Base-by-base conservation (phyloP, 2,888 invertebrate species). In the Eupithecia inturbata region DNA sequence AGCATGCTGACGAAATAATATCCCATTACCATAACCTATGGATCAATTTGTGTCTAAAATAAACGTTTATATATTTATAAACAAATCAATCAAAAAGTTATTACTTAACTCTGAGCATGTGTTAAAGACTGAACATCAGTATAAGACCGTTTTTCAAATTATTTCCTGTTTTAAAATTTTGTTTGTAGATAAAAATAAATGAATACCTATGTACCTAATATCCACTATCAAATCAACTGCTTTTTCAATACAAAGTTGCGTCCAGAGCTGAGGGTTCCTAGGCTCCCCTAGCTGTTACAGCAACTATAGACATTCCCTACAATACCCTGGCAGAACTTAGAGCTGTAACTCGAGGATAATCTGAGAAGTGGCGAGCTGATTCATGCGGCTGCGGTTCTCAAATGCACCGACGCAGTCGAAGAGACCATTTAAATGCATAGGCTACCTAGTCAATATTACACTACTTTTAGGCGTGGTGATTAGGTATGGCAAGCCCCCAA, bases 301-400 rank as follows among this genome's bases (percentile, higher is more conserved):
- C 41, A 60, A 62, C 36, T 49, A 70, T 39, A 68, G 75, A 70
- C 67, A 71, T 76, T 77, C 70, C 67, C 76, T 70, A 73, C 82
- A 84, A 84, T 83, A 75, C 84, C 85, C 87, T 82, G 82, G 84
- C 83, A 80, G 80, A 89, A 89, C 83, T 89, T 87, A 41, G 76
- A 79, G 45, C 77, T 86, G 33, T 62, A 67, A 68, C 67, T 63
- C 64, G 19, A 12, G 66, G 53, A 45, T 71, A 87, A 88, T 73
- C 71, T 85, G 85, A 87, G 79, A 71, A 83, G 81, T 82, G 83
- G 72, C 80, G 82, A 82, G 78, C 84, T 89, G 89, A 89, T 89
- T 87, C 88, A 88, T 85, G 83, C 82, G 82, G 83, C 81, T 84
- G 67, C 36, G 69, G 41, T 66, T 41, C 68, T 68, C 68, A 57